Percentiles rank a stretch among this genome's conserved stretches.
phyloP scores from a whole-genome alignment of 2,888 invertebrate species.

The Mellilla xanthometata region DNA sequence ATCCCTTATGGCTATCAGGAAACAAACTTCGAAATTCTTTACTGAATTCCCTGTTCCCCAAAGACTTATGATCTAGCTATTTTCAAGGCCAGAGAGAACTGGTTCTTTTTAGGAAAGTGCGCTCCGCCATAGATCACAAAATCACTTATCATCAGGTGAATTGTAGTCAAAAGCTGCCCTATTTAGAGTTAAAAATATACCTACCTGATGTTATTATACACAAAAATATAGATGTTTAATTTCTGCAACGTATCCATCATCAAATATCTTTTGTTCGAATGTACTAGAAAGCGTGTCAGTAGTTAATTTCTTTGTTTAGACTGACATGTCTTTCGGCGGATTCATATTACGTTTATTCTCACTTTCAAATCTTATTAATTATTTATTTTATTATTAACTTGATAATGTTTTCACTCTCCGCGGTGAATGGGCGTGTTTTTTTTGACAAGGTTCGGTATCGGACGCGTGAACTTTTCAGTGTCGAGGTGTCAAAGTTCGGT shows the following conservation, averaged over 20 bases:
- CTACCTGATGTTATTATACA: too few species aligned
- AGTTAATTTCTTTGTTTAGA: constrained; percentile 4
- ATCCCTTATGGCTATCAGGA: too few species aligned
- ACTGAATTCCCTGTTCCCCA: too few species aligned
- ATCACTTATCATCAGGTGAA: too few species aligned
- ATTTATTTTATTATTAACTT: not conserved
- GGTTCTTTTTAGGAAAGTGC: too few species aligned
- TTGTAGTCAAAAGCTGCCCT: too few species aligned
- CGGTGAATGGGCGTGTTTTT: constrained; percentile 11
- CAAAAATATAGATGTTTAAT: too few species aligned
- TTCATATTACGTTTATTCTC: not conserved
- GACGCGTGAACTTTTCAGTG: constrained; percentile 23
- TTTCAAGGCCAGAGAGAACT: too few species aligned
- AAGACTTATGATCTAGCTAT: too few species aligned
- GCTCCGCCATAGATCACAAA: too few species aligned
- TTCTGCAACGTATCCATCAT: not conserved
- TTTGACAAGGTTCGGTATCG: constrained; percentile 9
- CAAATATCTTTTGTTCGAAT: not conserved
- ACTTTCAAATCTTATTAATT: not conserved
- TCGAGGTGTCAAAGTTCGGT: constrained; percentile 20
- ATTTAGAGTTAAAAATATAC: too few species aligned
- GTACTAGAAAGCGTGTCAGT: constrained; percentile 4
- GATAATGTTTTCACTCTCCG: constrained; percentile 2
- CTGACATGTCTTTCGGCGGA: not conserved
- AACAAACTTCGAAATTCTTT: too few species aligned